Evolutionary conservation across 2,113 vertebrate genomes (phyloP).

Genomic region (Melanostigma gelatinosum): DNA sequence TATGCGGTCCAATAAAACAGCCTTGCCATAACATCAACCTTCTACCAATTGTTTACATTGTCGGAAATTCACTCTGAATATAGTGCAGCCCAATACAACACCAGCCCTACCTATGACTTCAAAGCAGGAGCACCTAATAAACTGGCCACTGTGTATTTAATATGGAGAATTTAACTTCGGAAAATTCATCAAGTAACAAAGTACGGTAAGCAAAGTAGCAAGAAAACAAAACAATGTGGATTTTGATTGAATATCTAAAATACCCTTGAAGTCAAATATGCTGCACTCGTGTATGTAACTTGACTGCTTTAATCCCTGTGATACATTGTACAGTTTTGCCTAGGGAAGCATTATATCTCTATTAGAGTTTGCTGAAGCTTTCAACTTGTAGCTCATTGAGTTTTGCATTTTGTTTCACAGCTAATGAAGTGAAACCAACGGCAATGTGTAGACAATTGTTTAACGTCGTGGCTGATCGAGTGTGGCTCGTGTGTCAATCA

Average conservation of each 20-base stretch:
- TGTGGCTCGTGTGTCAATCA: neutral
- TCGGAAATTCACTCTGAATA: neutral
- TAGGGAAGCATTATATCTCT: neutral
- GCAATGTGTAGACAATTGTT: constrained; percentile 33
- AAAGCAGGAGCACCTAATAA: neutral
- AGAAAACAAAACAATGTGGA: neutral
- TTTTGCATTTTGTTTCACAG: constrained; percentile 9
- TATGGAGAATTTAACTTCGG: neutral
- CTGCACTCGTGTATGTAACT: neutral
- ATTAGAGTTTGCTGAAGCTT: constrained; percentile 15
- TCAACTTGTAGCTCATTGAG: constrained; percentile 2
- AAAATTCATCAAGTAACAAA: neutral
- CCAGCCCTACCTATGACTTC: neutral
- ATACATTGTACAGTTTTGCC: constrained; percentile 3
- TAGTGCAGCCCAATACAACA: neutral
- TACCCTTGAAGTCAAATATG: neutral
- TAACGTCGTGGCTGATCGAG: constrained; percentile 23
- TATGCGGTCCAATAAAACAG: neutral
- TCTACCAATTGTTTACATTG: neutral
- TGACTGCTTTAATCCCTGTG: neutral
- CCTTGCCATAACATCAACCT: neutral
- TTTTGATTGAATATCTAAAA: neutral
- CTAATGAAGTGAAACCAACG: constrained; percentile 43
- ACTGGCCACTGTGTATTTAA: neutral
- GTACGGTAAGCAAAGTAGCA: neutral